Conservation (phyloP, 2,888 invertebrate genomes). For the Lasioglossum malachurum region DNA sequence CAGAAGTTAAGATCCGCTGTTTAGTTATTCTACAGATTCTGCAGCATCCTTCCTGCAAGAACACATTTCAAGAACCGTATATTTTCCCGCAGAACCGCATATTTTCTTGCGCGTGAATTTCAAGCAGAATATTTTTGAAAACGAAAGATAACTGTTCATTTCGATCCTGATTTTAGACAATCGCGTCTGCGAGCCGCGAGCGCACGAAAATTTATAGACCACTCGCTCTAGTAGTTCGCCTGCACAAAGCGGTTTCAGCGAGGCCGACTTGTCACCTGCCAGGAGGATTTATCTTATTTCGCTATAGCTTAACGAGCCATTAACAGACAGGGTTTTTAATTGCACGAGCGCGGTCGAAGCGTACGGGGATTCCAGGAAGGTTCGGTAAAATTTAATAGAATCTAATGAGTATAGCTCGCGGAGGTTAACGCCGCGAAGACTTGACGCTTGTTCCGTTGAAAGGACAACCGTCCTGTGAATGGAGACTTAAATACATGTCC, state of each 20-base stretch:
- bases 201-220: background rate
- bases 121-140: background rate
- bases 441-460: conserved; percentile 61
- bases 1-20: background rate
- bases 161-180: background rate
- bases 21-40: background rate
- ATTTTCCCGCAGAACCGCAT: background rate
- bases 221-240: background rate
- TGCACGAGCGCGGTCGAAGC: conserved; percentile 50
- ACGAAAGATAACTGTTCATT: background rate
- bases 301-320: conserved; percentile 40
- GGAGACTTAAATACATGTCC: conserved; percentile 77
- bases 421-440: conserved; percentile 66
- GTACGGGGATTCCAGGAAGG: conserved; percentile 69
- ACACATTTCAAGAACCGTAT: background rate
- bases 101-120: background rate
- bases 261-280: conserved; percentile 39
- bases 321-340: conserved; percentile 61
- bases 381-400: conserved; percentile 72
- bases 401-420: conserved; percentile 57
- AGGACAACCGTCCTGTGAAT: conserved; percentile 74
- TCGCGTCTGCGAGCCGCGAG: background rate
- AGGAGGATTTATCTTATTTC: conserved; percentile 54
- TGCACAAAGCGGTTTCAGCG: background rate
- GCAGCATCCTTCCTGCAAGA: too few species aligned